These are phyloP conservation scores for Platynereis dumerilii DNA, from an alignment of 2,888 invertebrate genomes.

Conservation along the genomic window DNA sequence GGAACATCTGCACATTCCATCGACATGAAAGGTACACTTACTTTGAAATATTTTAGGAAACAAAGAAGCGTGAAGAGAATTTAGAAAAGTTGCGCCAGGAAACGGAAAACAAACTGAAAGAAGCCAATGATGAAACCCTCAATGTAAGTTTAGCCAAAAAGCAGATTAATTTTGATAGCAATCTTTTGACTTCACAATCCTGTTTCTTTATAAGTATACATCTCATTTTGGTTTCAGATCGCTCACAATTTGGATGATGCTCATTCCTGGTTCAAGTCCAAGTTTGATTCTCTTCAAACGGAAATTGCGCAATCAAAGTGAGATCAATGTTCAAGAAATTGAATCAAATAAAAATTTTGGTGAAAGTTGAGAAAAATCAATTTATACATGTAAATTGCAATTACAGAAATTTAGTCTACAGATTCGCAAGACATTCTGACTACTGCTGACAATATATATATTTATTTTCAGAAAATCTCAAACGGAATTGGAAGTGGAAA, in stretches of 20 bases:
- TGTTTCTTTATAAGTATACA: neutral
- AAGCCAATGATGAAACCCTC: conserved; percentile 53
- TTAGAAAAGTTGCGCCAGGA: conserved; percentile 42
- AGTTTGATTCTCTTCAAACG: conserved; percentile 54
- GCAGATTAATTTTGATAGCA: no score
- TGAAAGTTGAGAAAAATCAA: no score
- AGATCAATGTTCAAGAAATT: neutral
- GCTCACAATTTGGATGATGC: conserved; percentile 54
- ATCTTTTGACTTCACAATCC: no score
- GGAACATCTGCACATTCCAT: no score
- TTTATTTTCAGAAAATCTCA: conserved; percentile 44
- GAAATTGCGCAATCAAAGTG: conserved; percentile 52
- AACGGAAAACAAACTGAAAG: conserved; percentile 47
- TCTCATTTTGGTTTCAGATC: conserved; percentile 39
- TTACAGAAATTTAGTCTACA: no score
- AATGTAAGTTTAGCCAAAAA: conserved; percentile 48
- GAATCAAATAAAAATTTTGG: neutral
- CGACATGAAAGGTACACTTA: no score
- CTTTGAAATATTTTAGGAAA: conserved; percentile 41
- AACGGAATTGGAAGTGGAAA: conserved; percentile 45
- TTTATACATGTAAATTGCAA: no score
- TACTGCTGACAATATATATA: neutral
- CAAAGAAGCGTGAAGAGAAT: conserved; percentile 46
- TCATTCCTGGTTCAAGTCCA: conserved; percentile 57
- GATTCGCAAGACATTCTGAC: neutral